Conservation (phyloP, 2,888 invertebrate genomes). For the Embidobia sp. region DNA sequence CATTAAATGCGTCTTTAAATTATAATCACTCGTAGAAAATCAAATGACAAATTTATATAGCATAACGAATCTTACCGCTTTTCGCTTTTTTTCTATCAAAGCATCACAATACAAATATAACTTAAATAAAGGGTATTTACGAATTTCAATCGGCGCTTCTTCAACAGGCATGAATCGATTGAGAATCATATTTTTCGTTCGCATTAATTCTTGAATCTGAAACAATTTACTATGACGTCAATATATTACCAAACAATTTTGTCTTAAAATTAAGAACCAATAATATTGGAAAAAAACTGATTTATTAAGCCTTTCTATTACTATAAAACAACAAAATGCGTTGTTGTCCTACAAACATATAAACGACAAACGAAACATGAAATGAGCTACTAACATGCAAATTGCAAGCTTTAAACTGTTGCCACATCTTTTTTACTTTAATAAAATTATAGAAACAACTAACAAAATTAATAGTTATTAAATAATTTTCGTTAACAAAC, state of each 20-base stretch:
- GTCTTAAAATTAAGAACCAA: not conserved
- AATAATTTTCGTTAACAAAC: too few species aligned
- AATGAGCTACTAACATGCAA: slow-evolving; percentile 45
- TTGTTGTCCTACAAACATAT: slow-evolving; percentile 40
- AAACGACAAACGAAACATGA: slow-evolving; percentile 9
- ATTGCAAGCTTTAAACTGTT: not conserved
- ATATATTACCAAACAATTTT: not conserved
- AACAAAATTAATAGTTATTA: too few species aligned
- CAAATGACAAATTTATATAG: too few species aligned
- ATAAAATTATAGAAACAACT: too few species aligned
- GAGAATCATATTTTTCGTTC: slow-evolving; percentile 86
- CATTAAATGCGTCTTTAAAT: too few species aligned
- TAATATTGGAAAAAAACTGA: not conserved
- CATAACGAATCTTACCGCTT: slow-evolving; percentile 69
- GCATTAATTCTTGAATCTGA: slow-evolving; percentile 86
- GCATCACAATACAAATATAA: slow-evolving; percentile 75
- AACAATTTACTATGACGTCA: slow-evolving; percentile 19
- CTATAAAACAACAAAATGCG: slow-evolving; percentile 30
- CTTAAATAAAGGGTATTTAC: slow-evolving; percentile 86
- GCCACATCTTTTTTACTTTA: not conserved
- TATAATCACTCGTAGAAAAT: too few species aligned
- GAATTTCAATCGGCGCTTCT: slow-evolving; percentile 86
- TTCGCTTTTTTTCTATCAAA: slow-evolving; percentile 70
- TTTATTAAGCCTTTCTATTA: slow-evolving; percentile 6
- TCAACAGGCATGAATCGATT: slow-evolving; percentile 86